A percentile compares a stretch with the other conserved stretches of the same genome.
phyloP scores from a whole-genome alignment of 2,888 invertebrate species.

The Eupsilia transversa region DNA sequence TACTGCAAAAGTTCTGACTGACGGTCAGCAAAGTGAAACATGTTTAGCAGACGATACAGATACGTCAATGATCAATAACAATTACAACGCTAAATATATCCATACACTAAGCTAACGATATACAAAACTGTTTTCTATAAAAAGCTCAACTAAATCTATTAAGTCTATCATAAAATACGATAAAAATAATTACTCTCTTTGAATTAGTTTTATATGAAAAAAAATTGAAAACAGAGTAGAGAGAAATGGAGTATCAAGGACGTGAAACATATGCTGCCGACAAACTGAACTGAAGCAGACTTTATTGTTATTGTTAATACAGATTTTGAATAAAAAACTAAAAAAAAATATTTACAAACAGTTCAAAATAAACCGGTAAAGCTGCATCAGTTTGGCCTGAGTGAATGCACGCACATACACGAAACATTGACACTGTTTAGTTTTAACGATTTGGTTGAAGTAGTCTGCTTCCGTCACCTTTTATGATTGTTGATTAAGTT shows the following conservation, averaged over 20 bases:
- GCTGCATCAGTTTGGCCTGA: neutral
- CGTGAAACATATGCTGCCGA: neutral
- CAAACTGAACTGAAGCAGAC: no score
- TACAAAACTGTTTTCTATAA: constrained; percentile 59
- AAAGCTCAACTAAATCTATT: constrained; percentile 65
- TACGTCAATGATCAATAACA: constrained; percentile 46
- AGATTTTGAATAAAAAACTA: no score
- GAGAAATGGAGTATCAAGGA: constrained; percentile 32
- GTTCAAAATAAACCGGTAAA: neutral
- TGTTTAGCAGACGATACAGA: constrained; percentile 40
- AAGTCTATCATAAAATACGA: constrained; percentile 59
- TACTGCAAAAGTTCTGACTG: neutral
- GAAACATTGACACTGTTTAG: neutral
- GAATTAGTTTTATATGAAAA: constrained; percentile 41
- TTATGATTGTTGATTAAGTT: no score
- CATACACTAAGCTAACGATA: constrained; percentile 55
- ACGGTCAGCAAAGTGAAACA: neutral
- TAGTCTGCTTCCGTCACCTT: neutral
- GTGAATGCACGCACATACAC: neutral
- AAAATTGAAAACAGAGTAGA: constrained; percentile 21
- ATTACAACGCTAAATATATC: constrained; percentile 56
- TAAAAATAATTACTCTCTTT: constrained; percentile 65
- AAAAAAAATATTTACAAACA: no score
- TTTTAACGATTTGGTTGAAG: neutral
- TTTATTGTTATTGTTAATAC: no score